phyloP scores from a whole-genome alignment of 2,888 invertebrate species.

The Cyaniris semiargus region DNA sequence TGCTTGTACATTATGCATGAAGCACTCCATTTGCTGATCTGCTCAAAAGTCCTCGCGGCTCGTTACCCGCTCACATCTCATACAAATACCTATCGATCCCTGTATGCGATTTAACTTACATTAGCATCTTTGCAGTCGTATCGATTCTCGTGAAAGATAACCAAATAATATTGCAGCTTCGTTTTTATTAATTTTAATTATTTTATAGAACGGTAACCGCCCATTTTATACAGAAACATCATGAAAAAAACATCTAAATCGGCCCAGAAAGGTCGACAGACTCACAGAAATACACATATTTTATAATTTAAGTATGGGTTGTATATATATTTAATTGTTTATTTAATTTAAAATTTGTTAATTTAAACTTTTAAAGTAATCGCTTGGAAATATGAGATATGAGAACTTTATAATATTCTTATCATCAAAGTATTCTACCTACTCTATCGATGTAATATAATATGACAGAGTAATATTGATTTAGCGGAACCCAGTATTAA shows the following conservation, averaged over 20 bases:
- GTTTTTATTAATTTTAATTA: neutral
- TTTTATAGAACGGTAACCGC: neutral
- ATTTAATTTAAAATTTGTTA: too few relatives aligned
- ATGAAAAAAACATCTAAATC: too few relatives aligned
- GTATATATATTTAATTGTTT: too few relatives aligned
- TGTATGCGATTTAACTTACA: conserved; percentile 51
- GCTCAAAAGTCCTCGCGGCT: conserved; percentile 77
- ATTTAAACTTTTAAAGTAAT: too few relatives aligned
- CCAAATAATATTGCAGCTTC: neutral
- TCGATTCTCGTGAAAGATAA: neutral
- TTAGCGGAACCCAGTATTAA: conserved; percentile 81
- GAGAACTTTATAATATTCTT: too few relatives aligned
- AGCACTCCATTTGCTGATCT: conserved; percentile 80
- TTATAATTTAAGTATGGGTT: too few relatives aligned
- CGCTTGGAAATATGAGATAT: too few relatives aligned
- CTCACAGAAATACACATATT: too few relatives aligned
- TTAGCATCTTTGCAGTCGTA: conserved; percentile 16
- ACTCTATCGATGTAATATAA: conserved; percentile 31
- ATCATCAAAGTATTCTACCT: neutral
- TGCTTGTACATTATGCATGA: conserved; percentile 79
- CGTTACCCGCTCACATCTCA: conserved; percentile 80
- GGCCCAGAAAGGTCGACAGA: too few relatives aligned
- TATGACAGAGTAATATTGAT: conserved; percentile 34
- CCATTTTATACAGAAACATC: too few relatives aligned
- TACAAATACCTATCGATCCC: conserved; percentile 78